Evolutionary conservation across 2,797 vertebrate species (phyloP), one percentile per base, ranked within the genome.

Genomic region (Rhadinocentrus ornatus): DNA sequence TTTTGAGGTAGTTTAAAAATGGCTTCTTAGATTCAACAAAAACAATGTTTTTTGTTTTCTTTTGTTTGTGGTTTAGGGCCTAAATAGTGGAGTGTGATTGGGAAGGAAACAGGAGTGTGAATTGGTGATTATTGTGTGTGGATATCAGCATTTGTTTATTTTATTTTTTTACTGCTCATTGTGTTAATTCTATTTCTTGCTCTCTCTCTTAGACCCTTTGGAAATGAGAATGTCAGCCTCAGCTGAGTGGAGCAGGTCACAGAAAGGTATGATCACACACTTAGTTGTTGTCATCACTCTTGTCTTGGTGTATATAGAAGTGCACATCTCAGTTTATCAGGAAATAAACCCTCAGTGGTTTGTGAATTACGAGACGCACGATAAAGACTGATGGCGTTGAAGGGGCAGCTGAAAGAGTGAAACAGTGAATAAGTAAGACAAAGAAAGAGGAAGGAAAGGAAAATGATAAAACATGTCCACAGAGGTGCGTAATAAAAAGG

Each of bases 201-300:
- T 29, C 5, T 53, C 61, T 58, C 39, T 11, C 31, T 57, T 83
- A 93, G 92, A 93, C 86, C 88, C 90, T 29, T 27, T 81, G 71
- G 90, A 91, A 24, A 53, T 77, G 6, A 92, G 78, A 73, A 83
- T 82, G 1, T 80, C 80, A 1, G 57, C 80, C 69, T 82, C 93
- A 1, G 90, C 88, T 3, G 95, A 95, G 61, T 90, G 95, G 95
- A 94, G 86, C 82, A 31, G 80, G 32, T 71, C 75, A 35, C 84
- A 84, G 27, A 89, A 87, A 92, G 90, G 92, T 93, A 83, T 0
- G 1, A 52, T 48, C 41, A 2, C 31, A 3, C 41, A 27, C 15
- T 1, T 6, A 10, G 34, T 58, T 62, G 13, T 37, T 68, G 63
- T 63, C 39, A 62, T 24, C 20, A 34, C 24, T 3, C 6, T 2